Conservation (phyloP, 2,797 vertebrate genomes). For the Atherinosoma microstoma region DNA sequence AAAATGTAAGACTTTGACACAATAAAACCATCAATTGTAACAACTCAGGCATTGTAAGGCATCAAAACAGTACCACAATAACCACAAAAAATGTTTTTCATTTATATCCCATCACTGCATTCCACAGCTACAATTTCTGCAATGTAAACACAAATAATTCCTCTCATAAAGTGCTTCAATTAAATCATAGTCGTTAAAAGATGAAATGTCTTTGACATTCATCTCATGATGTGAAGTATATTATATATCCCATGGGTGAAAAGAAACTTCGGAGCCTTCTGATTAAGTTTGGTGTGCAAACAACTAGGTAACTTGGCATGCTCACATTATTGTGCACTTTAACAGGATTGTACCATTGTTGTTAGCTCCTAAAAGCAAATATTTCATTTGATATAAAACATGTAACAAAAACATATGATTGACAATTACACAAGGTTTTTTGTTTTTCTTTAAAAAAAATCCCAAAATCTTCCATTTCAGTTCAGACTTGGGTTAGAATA, state of each 20-base stretch:
- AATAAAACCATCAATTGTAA: conserved; percentile 33
- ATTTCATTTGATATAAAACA: neutral
- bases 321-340: neutral
- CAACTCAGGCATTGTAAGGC: conserved; percentile 21
- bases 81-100: conserved; percentile 2
- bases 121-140: conserved; percentile 43
- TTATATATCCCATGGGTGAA: conserved; percentile 10
- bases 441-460: neutral
- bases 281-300: conserved; percentile 25
- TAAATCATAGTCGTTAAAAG: conserved; percentile 34
- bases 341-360: neutral
- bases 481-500: conserved; percentile 22
- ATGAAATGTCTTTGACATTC: conserved; percentile 11
- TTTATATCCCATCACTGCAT: neutral
- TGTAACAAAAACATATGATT: conserved; percentile 11
- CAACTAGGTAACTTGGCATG: neutral
- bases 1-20: conserved; percentile 16
- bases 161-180: conserved; percentile 73
- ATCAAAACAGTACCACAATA: conserved; percentile 45
- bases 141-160: conserved; percentile 59
- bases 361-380: conserved; percentile 9
- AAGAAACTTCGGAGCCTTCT: conserved; percentile 7
- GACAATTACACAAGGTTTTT: conserved; percentile 29
- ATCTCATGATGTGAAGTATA: conserved; percentile 6
- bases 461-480: neutral